Conservation (phyloP, 1,140 invertebrate genomes). For the Hylyphantes graminicola region DNA sequence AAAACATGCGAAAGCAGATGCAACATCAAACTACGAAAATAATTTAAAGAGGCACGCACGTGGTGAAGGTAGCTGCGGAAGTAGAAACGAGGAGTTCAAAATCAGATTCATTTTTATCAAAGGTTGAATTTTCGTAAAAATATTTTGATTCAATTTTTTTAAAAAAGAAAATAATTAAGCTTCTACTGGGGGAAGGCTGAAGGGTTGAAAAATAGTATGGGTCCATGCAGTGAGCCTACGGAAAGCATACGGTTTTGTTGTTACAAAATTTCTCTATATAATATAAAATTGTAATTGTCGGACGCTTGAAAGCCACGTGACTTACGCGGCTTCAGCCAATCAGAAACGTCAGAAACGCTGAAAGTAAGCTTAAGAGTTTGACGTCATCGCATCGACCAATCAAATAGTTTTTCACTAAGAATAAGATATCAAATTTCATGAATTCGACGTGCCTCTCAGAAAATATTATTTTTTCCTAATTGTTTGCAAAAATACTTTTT, state of each 20-base stretch:
- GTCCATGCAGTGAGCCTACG: slow-evolving; percentile 31
- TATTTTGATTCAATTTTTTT: background rate
- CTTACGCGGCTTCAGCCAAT: no score
- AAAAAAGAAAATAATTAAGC: slow-evolving; percentile 50
- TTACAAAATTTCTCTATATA: slow-evolving; percentile 38
- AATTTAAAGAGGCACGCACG: slow-evolving; percentile 52
- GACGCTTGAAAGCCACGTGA: no score
- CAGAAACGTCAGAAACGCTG: no score
- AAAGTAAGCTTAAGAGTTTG: no score
- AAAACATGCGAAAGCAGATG: slow-evolving; percentile 28
- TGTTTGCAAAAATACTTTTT: no score
- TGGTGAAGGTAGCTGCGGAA: slow-evolving; percentile 56
- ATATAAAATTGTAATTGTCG: no score
- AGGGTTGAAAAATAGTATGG: slow-evolving; percentile 25
- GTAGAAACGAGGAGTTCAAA: slow-evolving; percentile 55
- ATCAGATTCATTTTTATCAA: slow-evolving; percentile 8
- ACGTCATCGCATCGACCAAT: no score
- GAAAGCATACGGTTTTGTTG: background rate
- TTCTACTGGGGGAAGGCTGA: slow-evolving; percentile 41
- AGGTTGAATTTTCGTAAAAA: background rate
- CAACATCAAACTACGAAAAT: slow-evolving; percentile 7
- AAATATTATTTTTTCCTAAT: no score
- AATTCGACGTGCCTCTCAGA: no score
- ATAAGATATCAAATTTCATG: no score
- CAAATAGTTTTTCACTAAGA: no score